Evolutionary conservation across 2,113 vertebrate species (phyloP).

Genomic region (Mastomys natalensis): DNA sequence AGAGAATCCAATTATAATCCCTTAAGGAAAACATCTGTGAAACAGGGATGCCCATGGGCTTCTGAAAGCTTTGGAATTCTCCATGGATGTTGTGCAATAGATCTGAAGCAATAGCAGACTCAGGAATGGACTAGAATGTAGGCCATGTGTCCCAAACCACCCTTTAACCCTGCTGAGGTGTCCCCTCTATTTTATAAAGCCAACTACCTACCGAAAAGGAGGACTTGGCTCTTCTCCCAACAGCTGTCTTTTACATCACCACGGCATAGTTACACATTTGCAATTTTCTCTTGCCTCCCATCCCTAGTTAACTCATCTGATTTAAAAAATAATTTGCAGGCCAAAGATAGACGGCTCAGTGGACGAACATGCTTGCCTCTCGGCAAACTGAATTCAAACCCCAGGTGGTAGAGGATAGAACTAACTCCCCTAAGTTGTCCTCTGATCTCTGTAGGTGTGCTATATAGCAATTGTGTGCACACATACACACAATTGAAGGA

Average conservation of each 20-base stretch:
- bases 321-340: not conserved
- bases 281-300: constrained; percentile 7
- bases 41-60: not conserved
- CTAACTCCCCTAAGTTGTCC: not conserved
- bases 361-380: not conserved
- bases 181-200: not conserved
- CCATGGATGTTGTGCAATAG: not conserved
- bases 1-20: not conserved
- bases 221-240: not conserved
- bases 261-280: not conserved
- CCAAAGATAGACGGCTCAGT: not conserved
- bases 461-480: too few species aligned
- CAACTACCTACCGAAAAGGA: not conserved
- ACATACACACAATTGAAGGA: not conserved
- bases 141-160: not conserved
- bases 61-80: constrained; percentile 39
- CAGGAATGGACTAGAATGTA: not conserved
- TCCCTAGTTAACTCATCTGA: not conserved
- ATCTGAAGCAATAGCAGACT: not conserved
- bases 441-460: not conserved
- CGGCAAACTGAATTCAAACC: not conserved
- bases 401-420: not conserved
- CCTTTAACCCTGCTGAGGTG: not conserved
- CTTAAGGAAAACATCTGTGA: constrained; percentile 31
- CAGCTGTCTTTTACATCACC: not conserved